phyloP scores from a whole-genome alignment of 1,140 invertebrate species.

The Acromyrmex charruanus region DNA sequence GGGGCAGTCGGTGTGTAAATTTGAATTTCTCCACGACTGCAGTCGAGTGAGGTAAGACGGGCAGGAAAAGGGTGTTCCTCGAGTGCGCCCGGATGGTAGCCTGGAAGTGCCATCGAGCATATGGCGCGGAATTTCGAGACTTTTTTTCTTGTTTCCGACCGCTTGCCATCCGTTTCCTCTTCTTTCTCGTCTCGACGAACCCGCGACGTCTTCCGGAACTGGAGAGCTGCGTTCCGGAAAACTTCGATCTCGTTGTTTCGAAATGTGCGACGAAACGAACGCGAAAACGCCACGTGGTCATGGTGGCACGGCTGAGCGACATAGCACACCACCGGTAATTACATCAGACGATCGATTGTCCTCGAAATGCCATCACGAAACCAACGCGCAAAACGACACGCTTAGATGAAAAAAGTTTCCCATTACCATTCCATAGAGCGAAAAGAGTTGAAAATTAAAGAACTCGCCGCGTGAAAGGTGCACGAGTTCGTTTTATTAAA shows the following conservation, averaged over 20 bases:
- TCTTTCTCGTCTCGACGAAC: not conserved
- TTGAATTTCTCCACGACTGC: conserved; percentile 83
- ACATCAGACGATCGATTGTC: conserved; percentile 57
- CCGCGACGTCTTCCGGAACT: not conserved
- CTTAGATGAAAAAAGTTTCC: conserved; percentile 51
- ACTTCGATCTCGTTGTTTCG: conserved; percentile 37
- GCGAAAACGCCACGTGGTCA: conserved; percentile 12
- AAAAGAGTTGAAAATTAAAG: conserved; percentile 22
- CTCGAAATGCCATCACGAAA: conserved; percentile 27
- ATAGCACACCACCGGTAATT: conserved; percentile 25
- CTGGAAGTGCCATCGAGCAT: conserved; percentile 79
- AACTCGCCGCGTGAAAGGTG: conserved; percentile 21
- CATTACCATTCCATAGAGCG: conserved; percentile 15
- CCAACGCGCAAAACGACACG: conserved; percentile 38
- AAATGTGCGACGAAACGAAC: conserved; percentile 27
- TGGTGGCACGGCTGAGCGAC: not conserved
- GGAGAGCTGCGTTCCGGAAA: not conserved
- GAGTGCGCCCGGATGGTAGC: conserved; percentile 59
- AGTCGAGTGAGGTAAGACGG: conserved; percentile 21
- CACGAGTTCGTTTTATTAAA: conserved; percentile 43
- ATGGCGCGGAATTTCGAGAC: conserved; percentile 83
- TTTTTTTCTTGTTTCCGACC: conserved; percentile 65
- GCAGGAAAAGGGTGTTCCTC: conserved; percentile 42
- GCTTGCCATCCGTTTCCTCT: conserved; percentile 20
- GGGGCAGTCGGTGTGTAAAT: conserved; percentile 82